Evolutionary conservation across 2,888 invertebrate genomes (phyloP).

Genomic region (Thereva nobilitata): DNA sequence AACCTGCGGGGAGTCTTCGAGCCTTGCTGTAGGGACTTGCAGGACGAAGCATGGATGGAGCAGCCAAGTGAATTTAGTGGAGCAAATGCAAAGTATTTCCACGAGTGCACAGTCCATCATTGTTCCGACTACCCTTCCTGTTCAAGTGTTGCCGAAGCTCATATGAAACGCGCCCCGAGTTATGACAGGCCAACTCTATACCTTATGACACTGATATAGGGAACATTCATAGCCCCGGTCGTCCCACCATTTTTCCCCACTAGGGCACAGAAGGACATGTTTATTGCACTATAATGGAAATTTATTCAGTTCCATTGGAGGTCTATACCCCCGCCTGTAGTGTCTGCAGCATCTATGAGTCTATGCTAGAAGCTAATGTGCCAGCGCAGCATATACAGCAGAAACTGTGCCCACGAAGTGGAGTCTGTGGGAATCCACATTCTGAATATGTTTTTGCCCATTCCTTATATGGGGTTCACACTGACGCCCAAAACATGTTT

Average conservation of each 20-base stretch:
- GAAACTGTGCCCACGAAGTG: no score
- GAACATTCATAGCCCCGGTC: no score
- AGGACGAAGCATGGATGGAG: background rate
- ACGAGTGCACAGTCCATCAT: slow-evolving; percentile 28
- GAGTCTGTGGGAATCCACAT: no score
- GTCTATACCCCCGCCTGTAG: slow-evolving; percentile 11
- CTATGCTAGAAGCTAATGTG: slow-evolving; percentile 10
- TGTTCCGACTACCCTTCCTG: slow-evolving; percentile 14
- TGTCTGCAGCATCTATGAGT: slow-evolving; percentile 4
- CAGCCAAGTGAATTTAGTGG: slow-evolving; percentile 24
- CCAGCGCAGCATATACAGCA: background rate
- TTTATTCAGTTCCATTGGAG: slow-evolving; percentile 36
- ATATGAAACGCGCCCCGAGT: slow-evolving; percentile 11
- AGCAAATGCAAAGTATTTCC: slow-evolving; percentile 30
- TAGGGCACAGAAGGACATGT: slow-evolving; percentile 21
- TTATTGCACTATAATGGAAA: slow-evolving; percentile 38
- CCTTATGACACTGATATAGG: slow-evolving; percentile 11
- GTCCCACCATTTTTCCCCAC: background rate
- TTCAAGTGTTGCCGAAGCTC: slow-evolving; percentile 4
- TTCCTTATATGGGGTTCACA: no score
- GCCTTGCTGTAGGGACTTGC: background rate
- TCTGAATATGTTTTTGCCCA: no score
- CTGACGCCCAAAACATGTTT: no score
- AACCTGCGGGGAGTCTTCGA: background rate
- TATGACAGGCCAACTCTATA: slow-evolving; percentile 24